These are phyloP conservation scores for Oligia fasciuncula DNA, from an alignment of 2,888 invertebrate species.

Conservation along the genomic window DNA sequence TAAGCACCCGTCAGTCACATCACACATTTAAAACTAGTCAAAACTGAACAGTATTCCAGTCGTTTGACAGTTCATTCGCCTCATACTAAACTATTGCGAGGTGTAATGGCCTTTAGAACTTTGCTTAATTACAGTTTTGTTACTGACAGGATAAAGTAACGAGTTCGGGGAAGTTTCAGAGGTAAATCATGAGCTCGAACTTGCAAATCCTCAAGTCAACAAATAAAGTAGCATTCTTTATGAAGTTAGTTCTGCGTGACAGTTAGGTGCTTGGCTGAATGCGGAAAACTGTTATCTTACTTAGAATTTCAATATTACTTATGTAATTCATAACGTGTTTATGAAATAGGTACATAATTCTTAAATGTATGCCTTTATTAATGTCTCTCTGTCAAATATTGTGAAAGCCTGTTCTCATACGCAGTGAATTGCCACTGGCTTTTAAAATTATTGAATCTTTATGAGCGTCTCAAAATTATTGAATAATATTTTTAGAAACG, in stretches of 20 bases:
- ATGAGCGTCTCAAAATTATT: not conserved
- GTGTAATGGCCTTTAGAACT: constrained; percentile 46
- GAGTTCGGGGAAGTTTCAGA: constrained; percentile 52
- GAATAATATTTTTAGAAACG: not conserved
- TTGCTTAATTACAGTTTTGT: constrained; percentile 58
- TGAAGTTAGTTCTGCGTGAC: constrained; percentile 29
- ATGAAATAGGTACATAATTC: not conserved
- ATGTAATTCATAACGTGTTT: too few relatives aligned
- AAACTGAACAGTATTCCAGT: constrained; percentile 4
- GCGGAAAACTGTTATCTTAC: constrained; percentile 1
- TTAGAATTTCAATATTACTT: not conserved
- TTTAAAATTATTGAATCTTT: not conserved
- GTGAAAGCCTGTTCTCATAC: not conserved
- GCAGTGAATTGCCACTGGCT: not conserved
- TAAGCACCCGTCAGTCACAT: constrained; percentile 3
- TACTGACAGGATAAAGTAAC: constrained; percentile 55
- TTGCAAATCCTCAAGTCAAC: constrained; percentile 29
- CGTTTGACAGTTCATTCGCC: constrained; percentile 52
- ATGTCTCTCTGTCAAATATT: not conserved
- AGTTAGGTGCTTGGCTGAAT: not conserved
- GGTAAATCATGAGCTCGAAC: constrained; percentile 42
- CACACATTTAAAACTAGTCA: constrained; percentile 12
- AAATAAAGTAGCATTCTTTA: constrained; percentile 21
- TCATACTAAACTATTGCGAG: constrained; percentile 44
- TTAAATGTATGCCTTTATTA: not conserved